Base-by-base conservation (phyloP, 2,113 vertebrate species). In the Alexandromys fortis region DNA sequence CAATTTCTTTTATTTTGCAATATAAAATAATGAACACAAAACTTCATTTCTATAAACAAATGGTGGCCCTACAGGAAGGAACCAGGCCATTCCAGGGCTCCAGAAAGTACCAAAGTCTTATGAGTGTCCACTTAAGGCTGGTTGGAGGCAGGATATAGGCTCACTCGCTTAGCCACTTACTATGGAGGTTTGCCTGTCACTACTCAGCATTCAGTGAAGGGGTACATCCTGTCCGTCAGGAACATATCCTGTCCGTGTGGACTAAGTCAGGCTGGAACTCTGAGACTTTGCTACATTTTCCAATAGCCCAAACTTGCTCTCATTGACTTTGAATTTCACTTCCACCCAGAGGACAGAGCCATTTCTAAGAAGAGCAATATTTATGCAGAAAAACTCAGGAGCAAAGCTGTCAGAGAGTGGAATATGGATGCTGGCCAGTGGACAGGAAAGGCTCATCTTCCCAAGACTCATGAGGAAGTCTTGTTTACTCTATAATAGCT, bases 401-500 rank as follows among this genome's bases (percentile, higher is more conserved):
- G 19, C 72, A 83, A 95, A 87, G 47, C 87, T 98, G 97, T 95
- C 92, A 88, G 88, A 52, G 91, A 93, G 97, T 52, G 86, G 97
- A 61, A 61, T 91, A 93, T 94, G 63, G 52, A 94, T 79, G 79
- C 77, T 93, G 90, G 42, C 70, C 28, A 77, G 61, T 89, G 96
- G 97, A 97, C 96, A 98, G 96, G 83, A 95, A 81, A 97, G n/a
- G 76, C 83, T 67, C 92, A 65, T 98, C 95, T 61, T 89, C 89
- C 92, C 92, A 94, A 97, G 95, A 90, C 45, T 97, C 96, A 93
- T 47, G 89, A 98, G 96, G 95, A 97, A 97, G 55, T 24, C 95
- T 85, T 97, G 4, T 94, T 67, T 96, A 96, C 83, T 42, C 94
- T 52, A 33, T 78, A 95, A 96, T 79, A 72, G 75, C 4, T 14